These are phyloP conservation scores for Serripes groenlandicus DNA, from an alignment of 2,888 invertebrate genomes.

Conservation along the genomic window DNA sequence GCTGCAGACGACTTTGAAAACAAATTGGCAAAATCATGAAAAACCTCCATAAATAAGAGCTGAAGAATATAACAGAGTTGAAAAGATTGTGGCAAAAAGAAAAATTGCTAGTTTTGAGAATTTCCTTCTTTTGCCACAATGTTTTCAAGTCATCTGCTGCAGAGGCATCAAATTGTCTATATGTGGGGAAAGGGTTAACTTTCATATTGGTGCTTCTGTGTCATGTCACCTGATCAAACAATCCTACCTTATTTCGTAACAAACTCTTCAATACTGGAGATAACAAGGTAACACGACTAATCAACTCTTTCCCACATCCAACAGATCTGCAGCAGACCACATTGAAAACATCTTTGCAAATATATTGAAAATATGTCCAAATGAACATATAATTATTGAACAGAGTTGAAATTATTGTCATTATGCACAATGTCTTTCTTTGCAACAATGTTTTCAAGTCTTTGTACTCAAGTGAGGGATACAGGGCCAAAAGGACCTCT, in stretches of 20 bases:
- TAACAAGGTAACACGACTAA: not conserved
- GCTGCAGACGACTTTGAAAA: not conserved
- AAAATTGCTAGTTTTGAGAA: not conserved
- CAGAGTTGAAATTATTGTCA: not conserved
- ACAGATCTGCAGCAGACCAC: not conserved
- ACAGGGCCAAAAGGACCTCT: not conserved
- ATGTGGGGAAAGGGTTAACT: not conserved
- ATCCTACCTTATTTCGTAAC: not conserved
- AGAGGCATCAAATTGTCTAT: not conserved
- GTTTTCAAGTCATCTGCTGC: not conserved
- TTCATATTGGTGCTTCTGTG: conserved; percentile 8
- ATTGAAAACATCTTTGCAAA: not conserved
- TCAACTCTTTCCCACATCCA: not conserved
- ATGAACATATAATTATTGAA: not conserved
- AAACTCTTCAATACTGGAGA: not conserved
- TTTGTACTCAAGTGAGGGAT: not conserved
- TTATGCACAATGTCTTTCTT: not conserved
- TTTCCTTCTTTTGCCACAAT: conserved; percentile 1
- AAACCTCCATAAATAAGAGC: not conserved
- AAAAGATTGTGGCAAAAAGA: not conserved
- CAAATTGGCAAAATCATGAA: too few relatives aligned
- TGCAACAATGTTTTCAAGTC: not conserved
- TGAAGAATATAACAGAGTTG: not conserved
- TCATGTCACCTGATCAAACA: conserved; percentile 1
- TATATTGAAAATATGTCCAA: too few relatives aligned